Evolutionary conservation across 2,888 invertebrate species (phyloP).

Genomic region (Pantelozetes paolii): DNA sequence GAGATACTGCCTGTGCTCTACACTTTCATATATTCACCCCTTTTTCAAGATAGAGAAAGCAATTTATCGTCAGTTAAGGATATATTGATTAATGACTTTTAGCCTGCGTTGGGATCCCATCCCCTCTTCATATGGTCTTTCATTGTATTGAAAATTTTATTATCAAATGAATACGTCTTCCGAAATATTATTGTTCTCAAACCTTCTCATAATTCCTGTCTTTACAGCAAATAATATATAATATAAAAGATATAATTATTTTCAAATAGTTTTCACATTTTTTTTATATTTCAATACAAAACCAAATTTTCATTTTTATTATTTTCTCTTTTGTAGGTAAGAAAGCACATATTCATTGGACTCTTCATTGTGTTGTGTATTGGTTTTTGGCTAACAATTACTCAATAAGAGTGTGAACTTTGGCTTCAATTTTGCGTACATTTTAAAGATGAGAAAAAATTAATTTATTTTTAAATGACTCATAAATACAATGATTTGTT

Average conservation of each 20-base stretch:
- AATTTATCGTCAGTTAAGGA: conserved; percentile 35
- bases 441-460: too few relatives aligned
- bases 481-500: too few relatives aligned
- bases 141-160: conserved; percentile 25
- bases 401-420: background rate
- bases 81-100: conserved; percentile 35
- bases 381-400: conserved; percentile 21
- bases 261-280: background rate
- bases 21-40: background rate
- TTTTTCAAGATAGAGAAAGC: conserved; percentile 24
- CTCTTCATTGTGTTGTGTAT: background rate
- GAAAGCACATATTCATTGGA: background rate
- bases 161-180: conserved; percentile 35
- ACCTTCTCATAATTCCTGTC: background rate
- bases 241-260: conserved; percentile 33
- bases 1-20: background rate
- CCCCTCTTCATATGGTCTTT: background rate
- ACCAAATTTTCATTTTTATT: too few relatives aligned
- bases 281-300: too few relatives aligned
- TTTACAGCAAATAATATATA: background rate
- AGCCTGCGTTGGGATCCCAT: conserved; percentile 20
- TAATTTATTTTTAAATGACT: too few relatives aligned
- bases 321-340: conserved; percentile 12
- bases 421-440: conserved; percentile 1
- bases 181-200: conserved; percentile 14